These are phyloP conservation scores for Mola mola DNA, from an alignment of 2,113 vertebrate species.

Conservation along the genomic window DNA sequence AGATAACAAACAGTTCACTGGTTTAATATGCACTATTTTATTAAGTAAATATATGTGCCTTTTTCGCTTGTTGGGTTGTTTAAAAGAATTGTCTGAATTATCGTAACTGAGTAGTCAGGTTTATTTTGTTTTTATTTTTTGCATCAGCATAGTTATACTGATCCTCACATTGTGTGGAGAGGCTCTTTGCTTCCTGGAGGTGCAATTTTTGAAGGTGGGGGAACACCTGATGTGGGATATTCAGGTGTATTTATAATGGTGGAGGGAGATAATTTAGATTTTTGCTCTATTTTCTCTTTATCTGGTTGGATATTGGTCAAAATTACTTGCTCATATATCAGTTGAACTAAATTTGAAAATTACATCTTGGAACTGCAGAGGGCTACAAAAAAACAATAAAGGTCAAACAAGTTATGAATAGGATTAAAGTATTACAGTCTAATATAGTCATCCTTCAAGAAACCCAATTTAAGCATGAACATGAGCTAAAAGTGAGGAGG, in stretches of 20 bases:
- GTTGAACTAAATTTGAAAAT: not conserved
- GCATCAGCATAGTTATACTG: not conserved
- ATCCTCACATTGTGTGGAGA: not conserved
- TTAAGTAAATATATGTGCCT: too few relatives aligned
- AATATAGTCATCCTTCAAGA: not conserved
- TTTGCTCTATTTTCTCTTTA: too few relatives aligned
- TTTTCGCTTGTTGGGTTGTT: too few relatives aligned
- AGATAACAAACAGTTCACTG: too few relatives aligned
- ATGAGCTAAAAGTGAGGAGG: not conserved
- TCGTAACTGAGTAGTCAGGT: not conserved
- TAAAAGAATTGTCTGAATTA: not conserved
- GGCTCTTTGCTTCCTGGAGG: too few relatives aligned
- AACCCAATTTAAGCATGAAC: too few relatives aligned
- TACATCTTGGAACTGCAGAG: not conserved
- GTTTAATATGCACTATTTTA: too few relatives aligned
- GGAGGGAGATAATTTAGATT: too few relatives aligned
- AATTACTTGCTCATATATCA: not conserved
- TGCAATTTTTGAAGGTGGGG: too few relatives aligned
- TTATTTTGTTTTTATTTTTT: not conserved
- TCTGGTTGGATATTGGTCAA: too few relatives aligned
- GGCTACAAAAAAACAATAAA: not conserved
- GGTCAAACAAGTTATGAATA: not conserved
- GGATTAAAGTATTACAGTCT: not conserved
- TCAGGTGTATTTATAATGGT: too few relatives aligned
- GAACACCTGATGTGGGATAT: too few relatives aligned